Evolutionary conservation across 2,113 vertebrate genomes (phyloP), one percentile per base, ranked within the genome.

Genomic region (Syrmaticus mikado): DNA sequence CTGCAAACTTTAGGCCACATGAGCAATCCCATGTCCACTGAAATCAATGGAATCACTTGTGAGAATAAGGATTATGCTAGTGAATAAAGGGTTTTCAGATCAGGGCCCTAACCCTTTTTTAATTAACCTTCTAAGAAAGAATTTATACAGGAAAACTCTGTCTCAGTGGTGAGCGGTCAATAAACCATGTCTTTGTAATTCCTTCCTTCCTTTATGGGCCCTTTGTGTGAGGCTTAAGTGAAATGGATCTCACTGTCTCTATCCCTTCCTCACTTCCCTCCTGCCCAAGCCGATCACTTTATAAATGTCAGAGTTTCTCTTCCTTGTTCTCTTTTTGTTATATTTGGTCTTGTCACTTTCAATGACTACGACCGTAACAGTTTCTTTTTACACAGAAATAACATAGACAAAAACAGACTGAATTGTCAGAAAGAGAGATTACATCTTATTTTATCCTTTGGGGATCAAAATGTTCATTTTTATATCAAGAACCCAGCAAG

Each of bases 111-210:
- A 84, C 93, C 79, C 36, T 91, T 91, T 85, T 92, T 90, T 82
- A 82, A 95, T 93, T 95, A 92, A 94, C 87, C 76, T 93, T 95
- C 83, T 75, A 80, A 85, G 74, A 58, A 83, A 45, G 73, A 93
- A 89, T 88, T 91, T 82, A 73, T 80, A 85, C 27, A 61, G 91
- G 81, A 90, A 90, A 94, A 89, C 61, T 92, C 71, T 79, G 89
- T 62, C 86, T 77, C 79, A 85, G 80, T 80, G 79, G 85, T 87
- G 77, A 88, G 72, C 28, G 1, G 92, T 96, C 93, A 95, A 94
- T 96, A 95, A 94, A 94, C 87, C 72, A 50, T 95, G 87, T 90
- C 92, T 96, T 73, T 92, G 70, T 84, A 86, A 92, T 92, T 94
- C 78, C 76, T 90, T 92, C 83, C 92, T 86, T 77, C 83, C 79